Evolutionary conservation across 2,888 invertebrate species (phyloP).

Genomic region (Amphiduros pacificus): DNA sequence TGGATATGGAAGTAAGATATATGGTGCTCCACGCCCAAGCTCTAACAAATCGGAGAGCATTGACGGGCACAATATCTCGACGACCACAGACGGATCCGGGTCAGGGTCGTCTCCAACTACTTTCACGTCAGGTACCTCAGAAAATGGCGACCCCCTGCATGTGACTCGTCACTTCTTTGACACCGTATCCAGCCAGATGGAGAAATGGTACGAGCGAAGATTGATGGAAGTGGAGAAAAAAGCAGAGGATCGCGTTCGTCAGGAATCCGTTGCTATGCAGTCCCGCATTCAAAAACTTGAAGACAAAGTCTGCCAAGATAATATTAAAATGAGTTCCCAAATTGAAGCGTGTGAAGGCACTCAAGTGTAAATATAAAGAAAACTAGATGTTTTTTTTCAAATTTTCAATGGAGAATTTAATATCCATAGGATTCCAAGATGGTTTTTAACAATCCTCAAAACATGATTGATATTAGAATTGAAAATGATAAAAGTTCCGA

Average conservation of each 20-base stretch:
- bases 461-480: too few relatives aligned
- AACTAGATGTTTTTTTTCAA: too few relatives aligned
- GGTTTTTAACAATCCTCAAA: too few relatives aligned
- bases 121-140: background rate
- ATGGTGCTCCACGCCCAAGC: constrained; percentile 56
- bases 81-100: constrained; percentile 14
- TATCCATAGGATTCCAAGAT: too few relatives aligned
- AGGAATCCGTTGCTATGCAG: constrained; percentile 16
- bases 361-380: too few relatives aligned
- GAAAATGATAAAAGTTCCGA: too few relatives aligned
- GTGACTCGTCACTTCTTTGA: constrained; percentile 17
- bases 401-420: too few relatives aligned
- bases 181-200: constrained; percentile 20
- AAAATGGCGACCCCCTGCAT: background rate
- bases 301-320: constrained; percentile 5
- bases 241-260: constrained; percentile 12
- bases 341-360: constrained; percentile 11
- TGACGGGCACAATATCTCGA: constrained; percentile 13
- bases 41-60: background rate
- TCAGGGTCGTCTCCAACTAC: background rate
- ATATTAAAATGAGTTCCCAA: background rate
- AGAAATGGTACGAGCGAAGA: constrained; percentile 21
- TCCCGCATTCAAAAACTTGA: constrained; percentile 6
- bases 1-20: constrained; percentile 82
- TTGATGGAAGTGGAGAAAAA: constrained; percentile 17